Base-by-base conservation (phyloP, 2,888 invertebrate genomes). In the Clunio marinus region DNA sequence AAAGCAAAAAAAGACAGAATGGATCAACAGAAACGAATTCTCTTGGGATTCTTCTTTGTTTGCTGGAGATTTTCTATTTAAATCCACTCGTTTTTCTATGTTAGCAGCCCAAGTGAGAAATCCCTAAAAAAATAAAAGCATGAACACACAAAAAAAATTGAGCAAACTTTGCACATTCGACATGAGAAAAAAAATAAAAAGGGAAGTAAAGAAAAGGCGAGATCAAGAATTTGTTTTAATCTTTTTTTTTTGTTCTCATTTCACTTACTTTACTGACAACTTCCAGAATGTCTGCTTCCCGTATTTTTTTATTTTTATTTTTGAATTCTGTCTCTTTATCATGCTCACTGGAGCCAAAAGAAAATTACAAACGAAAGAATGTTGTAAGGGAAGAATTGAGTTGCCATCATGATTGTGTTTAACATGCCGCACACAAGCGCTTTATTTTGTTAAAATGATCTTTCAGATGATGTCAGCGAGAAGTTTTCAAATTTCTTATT, bases 381-480 rank as follows among this genome's bases (percentile, higher is more conserved):
- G 41, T 41, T 32, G 32, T 58, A 8, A 10, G 27, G 59, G 27
- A 59, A 51, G 24, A 20, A 32, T 32, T 32, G 32, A 51, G 51
- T 10, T 13, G 10, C 41, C n/a, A n/a, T 32, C 8, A 32, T 5
- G 41, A 3, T 41, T 41, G 41, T 41, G 41, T 41, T 41, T 5
- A 41, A n/a, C 7, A 2, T 41, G 41, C 41, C 41, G 41, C 41
- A 41, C 41, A 41, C 41, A 32, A 32, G 10, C 41, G 2, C n/a
- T 41, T 15, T n/a, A n/a, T n/a, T 17, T 59, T 59, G 28, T 41
- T n/a, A 41, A 41, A 41, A 41, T 41, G n/a, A n/a, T 41, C 10
- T 59, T 59, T 59, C 27, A 13, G 59, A 59, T 59, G 59, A 59
- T 59, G 59, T 59, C 59, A 59, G 59, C 59, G 7, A 32, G 27